Evolutionary conservation across 2,113 vertebrate species (phyloP).

Genomic region (Crotalus tigris): DNA sequence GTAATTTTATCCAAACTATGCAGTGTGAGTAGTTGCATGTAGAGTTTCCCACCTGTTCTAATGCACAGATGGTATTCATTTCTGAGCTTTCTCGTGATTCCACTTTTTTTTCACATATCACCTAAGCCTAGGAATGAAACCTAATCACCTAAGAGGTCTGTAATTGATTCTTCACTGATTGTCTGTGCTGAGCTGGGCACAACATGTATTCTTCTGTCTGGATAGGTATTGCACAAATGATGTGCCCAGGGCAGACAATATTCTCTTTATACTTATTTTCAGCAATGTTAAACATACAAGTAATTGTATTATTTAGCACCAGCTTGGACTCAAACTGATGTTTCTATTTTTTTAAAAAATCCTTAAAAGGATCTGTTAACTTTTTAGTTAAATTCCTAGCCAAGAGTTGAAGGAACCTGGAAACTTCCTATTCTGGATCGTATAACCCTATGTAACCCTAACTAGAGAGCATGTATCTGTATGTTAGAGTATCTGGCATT

Average conservation of each 20-base stretch:
- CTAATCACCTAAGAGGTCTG: conserved; percentile 2
- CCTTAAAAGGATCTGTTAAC: background rate
- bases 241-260: background rate
- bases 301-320: background rate
- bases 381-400: background rate
- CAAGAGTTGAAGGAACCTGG: background rate
- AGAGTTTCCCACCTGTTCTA: conserved; percentile 25
- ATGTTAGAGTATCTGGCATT: too few species aligned
- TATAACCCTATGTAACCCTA: too few species aligned
- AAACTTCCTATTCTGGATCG: background rate
- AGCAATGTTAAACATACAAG: background rate
- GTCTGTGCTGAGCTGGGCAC: background rate
- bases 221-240: background rate
- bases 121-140: conserved; percentile 5
- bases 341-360: background rate
- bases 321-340: background rate
- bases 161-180: conserved; percentile 15
- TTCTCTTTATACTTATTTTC: background rate
- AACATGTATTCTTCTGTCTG: conserved; percentile 1
- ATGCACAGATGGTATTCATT: conserved; percentile 14
- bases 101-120: conserved; percentile 2
- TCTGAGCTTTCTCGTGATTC: background rate
- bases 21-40: conserved; percentile 10
- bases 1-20: conserved; percentile 11
- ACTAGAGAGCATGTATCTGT: too few species aligned